Base-by-base conservation (phyloP, 2,113 vertebrate species). In the Psilopsiagon aymara region DNA sequence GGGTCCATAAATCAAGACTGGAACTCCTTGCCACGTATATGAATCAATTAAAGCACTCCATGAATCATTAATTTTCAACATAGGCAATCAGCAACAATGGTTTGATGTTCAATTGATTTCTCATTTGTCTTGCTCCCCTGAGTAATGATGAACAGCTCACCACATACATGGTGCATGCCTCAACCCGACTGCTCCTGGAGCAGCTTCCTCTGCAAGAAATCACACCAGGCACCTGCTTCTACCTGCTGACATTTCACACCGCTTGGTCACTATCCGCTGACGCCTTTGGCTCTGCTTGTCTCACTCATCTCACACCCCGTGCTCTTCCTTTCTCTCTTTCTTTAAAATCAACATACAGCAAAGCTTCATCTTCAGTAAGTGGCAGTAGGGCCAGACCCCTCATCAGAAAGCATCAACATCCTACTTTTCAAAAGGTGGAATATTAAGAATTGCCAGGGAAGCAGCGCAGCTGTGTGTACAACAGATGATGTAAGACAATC, bases 41-140 rank as follows among this genome's bases (percentile, higher is more conserved):
- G 90, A 96, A 96, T 93, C 92, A 94, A 86, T 93, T 93, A 93
- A 91, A 93, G 63, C 59, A 59, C 37, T 88, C 17, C 19, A 70
- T 97, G 96, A 96, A 91, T 97, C 93, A 96, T 80, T 90, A 90
- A 85, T 95, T 96, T 96, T 92, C 59, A 53, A 94, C 92, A 82
- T 3, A 88, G 70, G 79, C 75, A 90, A 95, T 93, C 84, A 86
- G 82, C 67, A 97, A 80, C 87, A 66, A 87, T 77, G 82, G 93
- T 94, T 96, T 96, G 84, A 97, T 93, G 87, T 93, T 90, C 87
- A 97, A 96, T 96, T 94, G 96, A 90, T 95, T 95, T 94, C 94
- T 96, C 96, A 96, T 97, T 96, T 96, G 94, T 96, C 95, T 90
- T 59, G 41, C 75, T 93, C n/a, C 85, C 82, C 95, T 90, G 94